phyloP scores from a whole-genome alignment of 2,797 vertebrate species.

The Lagorchestes hirsutus region DNA sequence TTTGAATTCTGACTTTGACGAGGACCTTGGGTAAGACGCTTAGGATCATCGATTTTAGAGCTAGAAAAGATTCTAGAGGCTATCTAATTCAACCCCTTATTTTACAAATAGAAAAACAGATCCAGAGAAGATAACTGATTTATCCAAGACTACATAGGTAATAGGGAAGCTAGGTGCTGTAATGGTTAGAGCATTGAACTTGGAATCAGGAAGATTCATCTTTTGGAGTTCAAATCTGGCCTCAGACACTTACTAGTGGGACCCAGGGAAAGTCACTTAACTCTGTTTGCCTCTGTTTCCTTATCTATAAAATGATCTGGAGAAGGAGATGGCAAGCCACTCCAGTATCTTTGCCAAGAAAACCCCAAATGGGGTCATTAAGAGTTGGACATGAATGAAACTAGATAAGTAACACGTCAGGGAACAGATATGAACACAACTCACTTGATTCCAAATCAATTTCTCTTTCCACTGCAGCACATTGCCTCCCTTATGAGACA shows the following conservation, averaged over 20 bases:
- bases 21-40: not conserved
- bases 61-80: not conserved
- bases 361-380: not conserved
- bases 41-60: not conserved
- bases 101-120: not conserved
- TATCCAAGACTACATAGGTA: not conserved
- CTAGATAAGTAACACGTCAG: not conserved
- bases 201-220: not conserved
- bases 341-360: not conserved
- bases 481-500: not conserved
- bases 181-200: not conserved
- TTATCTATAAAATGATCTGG: not conserved
- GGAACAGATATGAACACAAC: not conserved
- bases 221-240: not conserved
- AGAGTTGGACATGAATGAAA: not conserved
- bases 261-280: not conserved
- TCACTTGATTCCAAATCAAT: not conserved
- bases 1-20: not conserved
- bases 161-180: not conserved
- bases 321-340: not conserved
- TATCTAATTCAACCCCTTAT: not conserved
- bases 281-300: not conserved
- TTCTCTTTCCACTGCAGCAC: not conserved
- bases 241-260: not conserved
- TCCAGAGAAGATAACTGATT: not conserved